Percentiles rank a stretch among this genome's conserved stretches.
Evolutionary conservation across 2,797 vertebrate species (phyloP).

Genomic region (Borostomias antarcticus): DNA sequence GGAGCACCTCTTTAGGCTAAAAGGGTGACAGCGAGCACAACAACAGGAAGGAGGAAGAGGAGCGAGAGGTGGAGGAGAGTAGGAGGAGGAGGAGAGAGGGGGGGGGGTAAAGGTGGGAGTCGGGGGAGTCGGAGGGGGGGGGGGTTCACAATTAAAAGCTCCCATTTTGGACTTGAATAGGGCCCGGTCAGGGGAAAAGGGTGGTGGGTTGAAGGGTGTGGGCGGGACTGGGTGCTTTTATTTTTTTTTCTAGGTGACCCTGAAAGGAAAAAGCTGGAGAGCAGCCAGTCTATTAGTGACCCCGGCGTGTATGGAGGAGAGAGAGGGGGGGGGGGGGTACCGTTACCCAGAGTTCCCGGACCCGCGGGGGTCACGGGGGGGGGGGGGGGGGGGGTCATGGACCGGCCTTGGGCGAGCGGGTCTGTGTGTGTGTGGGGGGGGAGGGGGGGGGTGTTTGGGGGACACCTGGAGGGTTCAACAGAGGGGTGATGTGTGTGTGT

Average conservation of each 20-base stretch:
- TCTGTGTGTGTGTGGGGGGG: constrained; percentile 52
- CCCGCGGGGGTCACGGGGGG: constrained; percentile 77
- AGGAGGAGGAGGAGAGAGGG: constrained; percentile 15
- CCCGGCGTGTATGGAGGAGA: constrained; percentile 86
- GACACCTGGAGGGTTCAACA: constrained; percentile 90
- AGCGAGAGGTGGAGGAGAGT: constrained; percentile 29
- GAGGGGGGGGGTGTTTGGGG: constrained; percentile 73
- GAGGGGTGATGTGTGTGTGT: constrained; percentile 36
- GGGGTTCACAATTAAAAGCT: constrained; percentile 87
- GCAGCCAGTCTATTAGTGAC: constrained; percentile 94
- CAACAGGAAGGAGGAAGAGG: too few relatives aligned
- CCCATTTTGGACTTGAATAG: constrained; percentile 72
- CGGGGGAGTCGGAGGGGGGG: constrained; percentile 39
- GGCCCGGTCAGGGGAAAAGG: constrained; percentile 50
- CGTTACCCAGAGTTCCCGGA: constrained; percentile 84
- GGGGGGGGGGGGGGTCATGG: too few relatives aligned
- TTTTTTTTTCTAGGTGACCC: constrained; percentile 79
- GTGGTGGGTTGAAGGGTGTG: constrained; percentile 28
- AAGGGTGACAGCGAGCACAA: constrained; percentile 67
- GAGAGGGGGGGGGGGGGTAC: constrained; percentile 43
- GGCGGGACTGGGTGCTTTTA: constrained; percentile 28
- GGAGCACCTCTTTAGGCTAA: constrained; percentile 86
- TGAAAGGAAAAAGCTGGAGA: constrained; percentile 72
- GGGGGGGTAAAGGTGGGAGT: constrained; percentile 30
- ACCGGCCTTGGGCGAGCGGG: too few relatives aligned